These are phyloP conservation scores for Alloplasta piceator DNA, from an alignment of 2,888 invertebrate genomes.

Conservation along the genomic window DNA sequence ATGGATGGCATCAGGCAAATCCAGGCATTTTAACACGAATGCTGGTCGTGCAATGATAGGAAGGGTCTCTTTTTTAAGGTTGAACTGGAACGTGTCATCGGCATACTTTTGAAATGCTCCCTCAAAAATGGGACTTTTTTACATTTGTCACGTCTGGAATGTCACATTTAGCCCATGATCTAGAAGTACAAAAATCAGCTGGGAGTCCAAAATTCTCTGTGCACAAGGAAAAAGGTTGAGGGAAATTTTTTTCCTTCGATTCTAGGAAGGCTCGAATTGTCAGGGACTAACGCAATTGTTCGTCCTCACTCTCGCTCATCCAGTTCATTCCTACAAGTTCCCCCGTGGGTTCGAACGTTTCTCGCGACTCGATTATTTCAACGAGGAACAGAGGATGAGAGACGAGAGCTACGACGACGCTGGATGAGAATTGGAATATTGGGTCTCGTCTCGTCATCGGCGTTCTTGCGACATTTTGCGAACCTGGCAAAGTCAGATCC, in stretches of 20 bases:
- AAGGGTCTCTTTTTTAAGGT: too few species aligned
- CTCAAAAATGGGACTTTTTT: too few species aligned
- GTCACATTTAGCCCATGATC: too few species aligned
- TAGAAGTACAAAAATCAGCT: too few species aligned
- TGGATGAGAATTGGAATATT: background rate
- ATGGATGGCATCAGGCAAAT: too few species aligned
- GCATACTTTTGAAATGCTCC: too few species aligned
- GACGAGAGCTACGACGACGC: background rate
- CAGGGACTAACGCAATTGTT: constrained; percentile 23
- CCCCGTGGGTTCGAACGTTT: constrained; percentile 3
- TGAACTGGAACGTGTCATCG: too few species aligned
- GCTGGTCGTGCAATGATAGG: too few species aligned
- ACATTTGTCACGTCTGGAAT: too few species aligned
- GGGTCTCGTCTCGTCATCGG: constrained; percentile 40
- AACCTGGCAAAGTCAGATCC: constrained; percentile 34
- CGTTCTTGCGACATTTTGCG: constrained; percentile 61
- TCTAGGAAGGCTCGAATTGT: background rate
- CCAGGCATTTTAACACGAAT: too few species aligned
- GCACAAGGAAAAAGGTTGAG: background rate
- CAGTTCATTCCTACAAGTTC: constrained; percentile 7
- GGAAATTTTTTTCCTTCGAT: background rate
- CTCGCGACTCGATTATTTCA: constrained; percentile 36
- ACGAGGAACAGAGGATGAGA: constrained; percentile 19
- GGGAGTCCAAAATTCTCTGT: background rate
- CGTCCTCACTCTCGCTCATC: background rate